Evolutionary conservation across 1,140 invertebrate species (phyloP).

Genomic region (Thaumetopoea pityocampa): DNA sequence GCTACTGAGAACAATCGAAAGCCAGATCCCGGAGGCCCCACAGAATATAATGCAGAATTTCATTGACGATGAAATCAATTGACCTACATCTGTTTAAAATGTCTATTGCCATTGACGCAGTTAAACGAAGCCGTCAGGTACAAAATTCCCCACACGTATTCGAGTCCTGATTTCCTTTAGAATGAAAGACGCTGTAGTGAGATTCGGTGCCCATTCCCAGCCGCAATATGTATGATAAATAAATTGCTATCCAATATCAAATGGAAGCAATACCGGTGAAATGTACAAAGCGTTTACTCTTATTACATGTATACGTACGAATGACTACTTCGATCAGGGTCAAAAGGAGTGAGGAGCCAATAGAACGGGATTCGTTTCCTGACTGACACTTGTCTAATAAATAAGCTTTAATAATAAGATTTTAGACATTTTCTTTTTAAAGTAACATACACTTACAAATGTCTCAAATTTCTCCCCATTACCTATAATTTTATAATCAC

Average conservation of each 20-base stretch:
- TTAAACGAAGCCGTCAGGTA: slow-evolving; percentile 32
- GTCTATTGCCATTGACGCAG: slow-evolving; percentile 12
- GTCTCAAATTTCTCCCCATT: too few species aligned
- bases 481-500: too few species aligned
- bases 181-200: slow-evolving; percentile 60
- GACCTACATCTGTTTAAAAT: slow-evolving; percentile 15
- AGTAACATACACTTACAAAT: too few species aligned
- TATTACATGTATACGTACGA: slow-evolving; percentile 41
- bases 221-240: slow-evolving; percentile 75
- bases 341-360: background rate
- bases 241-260: slow-evolving; percentile 75
- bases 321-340: slow-evolving; percentile 14
- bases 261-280: slow-evolving; percentile 65
- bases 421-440: too few species aligned
- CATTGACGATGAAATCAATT: slow-evolving; percentile 13
- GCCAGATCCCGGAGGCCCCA: slow-evolving; percentile 3
- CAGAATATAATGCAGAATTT: slow-evolving; percentile 10
- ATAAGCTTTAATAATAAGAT: too few species aligned
- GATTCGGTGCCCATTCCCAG: slow-evolving; percentile 46
- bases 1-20: too few species aligned
- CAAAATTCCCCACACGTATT: slow-evolving; percentile 61
- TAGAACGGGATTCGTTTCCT: too few species aligned
- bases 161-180: slow-evolving; percentile 59
- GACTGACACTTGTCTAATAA: too few species aligned
- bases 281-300: slow-evolving; percentile 62